phyloP scores from a whole-genome alignment of 1,140 invertebrate genomes.

The Trachelipus rathkii region DNA sequence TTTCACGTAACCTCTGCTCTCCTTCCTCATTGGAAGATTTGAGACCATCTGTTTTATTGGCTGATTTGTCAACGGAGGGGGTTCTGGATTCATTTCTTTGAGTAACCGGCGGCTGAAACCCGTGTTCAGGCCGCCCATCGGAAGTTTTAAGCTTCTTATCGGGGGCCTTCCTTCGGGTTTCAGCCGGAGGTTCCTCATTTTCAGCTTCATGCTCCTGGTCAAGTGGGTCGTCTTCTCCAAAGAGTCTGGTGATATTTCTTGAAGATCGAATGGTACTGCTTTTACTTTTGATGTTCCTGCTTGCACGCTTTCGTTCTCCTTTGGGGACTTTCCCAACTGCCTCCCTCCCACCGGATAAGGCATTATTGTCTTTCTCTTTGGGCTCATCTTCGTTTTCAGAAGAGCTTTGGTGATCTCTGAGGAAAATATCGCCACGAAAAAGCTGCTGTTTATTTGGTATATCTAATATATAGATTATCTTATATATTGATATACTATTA shows the following conservation, averaged over 20 bases:
- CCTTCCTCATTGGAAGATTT: constrained; percentile 24
- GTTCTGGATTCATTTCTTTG: constrained; percentile 44
- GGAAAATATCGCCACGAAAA: constrained; percentile 45
- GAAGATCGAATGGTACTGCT: neutral
- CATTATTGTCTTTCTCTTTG: constrained; percentile 16
- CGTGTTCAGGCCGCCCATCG: constrained; percentile 69
- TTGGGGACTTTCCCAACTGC: constrained; percentile 14
- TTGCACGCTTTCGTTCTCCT: constrained; percentile 5
- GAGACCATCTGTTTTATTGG: constrained; percentile 12
- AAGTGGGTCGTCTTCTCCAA: neutral
- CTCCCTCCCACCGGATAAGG: neutral
- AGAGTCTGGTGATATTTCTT: neutral
- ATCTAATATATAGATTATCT: too few species aligned
- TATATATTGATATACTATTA: too few species aligned
- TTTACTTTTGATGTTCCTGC: neutral
- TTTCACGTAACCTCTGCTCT: constrained; percentile 34
- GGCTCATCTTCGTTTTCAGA: constrained; percentile 36
- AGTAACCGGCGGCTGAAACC: constrained; percentile 50
- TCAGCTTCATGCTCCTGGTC: constrained; percentile 35
- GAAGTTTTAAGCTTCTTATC: constrained; percentile 82
- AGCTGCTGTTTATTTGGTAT: constrained; percentile 33
- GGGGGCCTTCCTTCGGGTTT: constrained; percentile 54
- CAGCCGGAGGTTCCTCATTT: constrained; percentile 41
- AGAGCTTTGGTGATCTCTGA: constrained; percentile 42
- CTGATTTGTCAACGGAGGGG: constrained; percentile 31